These are phyloP conservation scores for Ophion slaviceki DNA, from an alignment of 2,888 invertebrate genomes.

Conservation along the genomic window DNA sequence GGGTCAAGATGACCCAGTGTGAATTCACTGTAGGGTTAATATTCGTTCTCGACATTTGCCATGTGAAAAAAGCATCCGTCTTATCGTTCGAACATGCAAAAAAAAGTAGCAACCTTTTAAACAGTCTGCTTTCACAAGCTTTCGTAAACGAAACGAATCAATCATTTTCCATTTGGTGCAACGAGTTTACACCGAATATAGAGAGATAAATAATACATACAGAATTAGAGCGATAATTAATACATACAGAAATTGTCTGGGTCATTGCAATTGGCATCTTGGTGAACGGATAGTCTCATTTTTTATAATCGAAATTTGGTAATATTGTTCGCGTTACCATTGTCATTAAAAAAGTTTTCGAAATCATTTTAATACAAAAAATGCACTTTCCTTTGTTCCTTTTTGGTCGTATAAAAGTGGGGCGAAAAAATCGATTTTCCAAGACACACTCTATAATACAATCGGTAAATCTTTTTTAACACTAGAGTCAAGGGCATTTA, in stretches of 20 bases:
- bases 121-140: not conserved
- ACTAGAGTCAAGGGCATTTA: not conserved
- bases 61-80: not conserved
- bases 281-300: not conserved
- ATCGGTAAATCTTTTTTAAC: not conserved
- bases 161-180: not conserved
- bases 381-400: not conserved
- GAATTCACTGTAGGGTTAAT: not conserved
- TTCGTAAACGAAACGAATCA: not conserved
- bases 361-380: not conserved
- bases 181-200: not conserved
- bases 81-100: not conserved
- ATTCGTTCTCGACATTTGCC: slow-evolving; percentile 5
- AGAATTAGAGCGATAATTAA: not conserved
- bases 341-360: not conserved
- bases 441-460: not conserved
- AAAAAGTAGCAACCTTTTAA: not conserved
- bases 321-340: not conserved
- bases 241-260: not conserved
- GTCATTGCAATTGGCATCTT: not conserved
- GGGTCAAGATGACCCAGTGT: too few relatives aligned
- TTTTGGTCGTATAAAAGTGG: not conserved
- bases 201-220: not conserved
- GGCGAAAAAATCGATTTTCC: not conserved
- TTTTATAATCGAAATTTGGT: not conserved